Base-by-base conservation (phyloP, 2,797 vertebrate genomes). In the Esox lucius region DNA sequence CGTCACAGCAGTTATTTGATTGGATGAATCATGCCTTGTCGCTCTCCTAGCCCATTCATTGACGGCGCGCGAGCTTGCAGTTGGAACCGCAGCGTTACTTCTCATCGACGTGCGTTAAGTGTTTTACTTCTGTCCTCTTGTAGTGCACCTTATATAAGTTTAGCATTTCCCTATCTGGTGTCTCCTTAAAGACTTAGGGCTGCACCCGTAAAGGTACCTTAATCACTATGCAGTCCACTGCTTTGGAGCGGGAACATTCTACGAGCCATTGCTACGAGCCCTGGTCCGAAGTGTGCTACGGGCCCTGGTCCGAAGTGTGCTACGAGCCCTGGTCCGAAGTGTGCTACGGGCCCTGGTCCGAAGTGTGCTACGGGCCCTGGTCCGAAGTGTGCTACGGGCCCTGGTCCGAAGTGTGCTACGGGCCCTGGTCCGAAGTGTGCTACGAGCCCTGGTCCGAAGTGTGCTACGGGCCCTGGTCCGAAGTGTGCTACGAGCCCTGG, bases 131-230 rank as follows among this genome's bases (percentile, higher is more conserved):
- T 61, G 12, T 61, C 56, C 56, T 89, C 73, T 81, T 80, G 83
- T 90, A 87, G 89, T 87, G 90, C 90, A 92, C 91, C 89, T 90
- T 93, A 88, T 93, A 88, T 90, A 66, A 67, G 33, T 72, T 77
- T 81, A 77, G 78, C 79, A 76, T 76, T 82, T 76, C 91, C 89
- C 84, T 90, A 86, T 86, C 90, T 93, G 92, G 91, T 93, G 74
- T 70, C 53, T 70, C 46, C 69, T 28, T 49, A 51, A 51, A 51
- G 69, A 70, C 64, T 66, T 24, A 61, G 56, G 42, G 56, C 19
- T 59, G 22, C 56, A 24, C n/a, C 56, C 9, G 7, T 24, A 59
- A 11, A 24, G 22, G 22, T 12, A 12, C 22, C 56, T 24, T 61
- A 61, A 24, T 61, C 56, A 22, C 56, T 61, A 61, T 12, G 19